Evolutionary conservation across 2,797 vertebrate species (phyloP), one percentile per base, ranked within the genome.

Genomic region (Brotogeris chrysoptera): DNA sequence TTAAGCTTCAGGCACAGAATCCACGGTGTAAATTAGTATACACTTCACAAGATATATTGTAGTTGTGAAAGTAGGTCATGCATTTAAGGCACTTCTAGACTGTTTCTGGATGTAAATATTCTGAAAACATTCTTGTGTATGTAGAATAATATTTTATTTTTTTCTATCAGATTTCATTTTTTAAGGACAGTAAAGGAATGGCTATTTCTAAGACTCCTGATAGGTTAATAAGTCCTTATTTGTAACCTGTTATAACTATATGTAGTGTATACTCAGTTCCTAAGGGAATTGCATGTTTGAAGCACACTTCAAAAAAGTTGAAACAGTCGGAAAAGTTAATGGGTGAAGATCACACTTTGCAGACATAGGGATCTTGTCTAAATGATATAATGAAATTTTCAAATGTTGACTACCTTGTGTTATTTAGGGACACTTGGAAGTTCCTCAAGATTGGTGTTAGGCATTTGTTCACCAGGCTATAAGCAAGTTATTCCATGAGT

Each of bases 11-110:
- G 85, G 66, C 88, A 73, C 59, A 80, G 73, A 93, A 90, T 47
- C 80, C 66, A 86, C 46, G 55, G 60, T 82, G 73, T 81, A 95
- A 95, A 93, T 95, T 88, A 92, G 95, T 52, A 95, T 36, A 77
- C 32, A 95, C 34, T 86, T 86, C 82, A 55, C 38, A 66, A 83
- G 91, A 80, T 47, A 11, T 59, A 90, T 91, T 69, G 80, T 71
- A 71, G 66, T 79, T 84, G 32, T 91, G 70, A 94, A 95, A 95
- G 82, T 91, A 96, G 92, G 95, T 93, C 90, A 96, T 21, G 47
- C 30, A 72, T 86, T 90, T 81, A 71, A 92, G 92, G 70, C 82
- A 90, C 73, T 90, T 95, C 73, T 47, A 90, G 70, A 71, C 41
- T 80, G 53, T 74, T 77, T 63, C 53, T 52, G n/a, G 38, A 86